Evolutionary conservation across 2,797 vertebrate species (phyloP), one percentile per base, ranked within the genome.

Genomic region (Gymnothorax reevesii): DNA sequence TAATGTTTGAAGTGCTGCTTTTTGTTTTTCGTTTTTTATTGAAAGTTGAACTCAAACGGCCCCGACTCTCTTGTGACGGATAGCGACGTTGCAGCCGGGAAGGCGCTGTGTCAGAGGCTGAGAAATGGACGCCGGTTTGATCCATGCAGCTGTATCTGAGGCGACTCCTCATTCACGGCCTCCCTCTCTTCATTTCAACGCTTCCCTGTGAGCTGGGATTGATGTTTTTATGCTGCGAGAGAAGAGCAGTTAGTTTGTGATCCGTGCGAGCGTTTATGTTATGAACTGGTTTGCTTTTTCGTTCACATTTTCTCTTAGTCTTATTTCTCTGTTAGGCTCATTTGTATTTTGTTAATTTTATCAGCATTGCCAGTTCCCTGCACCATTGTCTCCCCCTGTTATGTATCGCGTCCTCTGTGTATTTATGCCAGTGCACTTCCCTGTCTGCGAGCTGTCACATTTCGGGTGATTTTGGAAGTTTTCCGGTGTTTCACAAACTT

Each of bases 1-100:
- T 85, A 88, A 87, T 89, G 85, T 85, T 83, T 42, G 25, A 33
- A 33, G 71, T 3, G 71, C 71, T 75, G 13, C 13, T 33, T 73
- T 73, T 27, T 73, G 9, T 60, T 60, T 60, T 17, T 1, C 59
- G 9, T 60, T 73, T 12, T 42, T 73, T 69, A 9, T 69, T 9
- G 25, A 75, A 75, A 75, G 25, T 75, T 75, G 71, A 75, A 49
- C 71, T 75, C 13, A 13, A 75, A 42, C 42, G 71, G 12, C 71
- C 25, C 13, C 71, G 12, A 27, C 25, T 33, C 15, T 75, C 33
- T 15, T 33, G 71, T 75, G 71, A 75, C 42, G 42, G 71, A 75
- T 75, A 75, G 10, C 64, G 15, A 33, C 42, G 25, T 4, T 13
- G 0, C 2, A 33, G 25, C 13, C 42, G 33, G 71, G 71, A 75